phyloP scores from a whole-genome alignment of 2,797 vertebrate genomes.

The Masticophis lateralis region DNA sequence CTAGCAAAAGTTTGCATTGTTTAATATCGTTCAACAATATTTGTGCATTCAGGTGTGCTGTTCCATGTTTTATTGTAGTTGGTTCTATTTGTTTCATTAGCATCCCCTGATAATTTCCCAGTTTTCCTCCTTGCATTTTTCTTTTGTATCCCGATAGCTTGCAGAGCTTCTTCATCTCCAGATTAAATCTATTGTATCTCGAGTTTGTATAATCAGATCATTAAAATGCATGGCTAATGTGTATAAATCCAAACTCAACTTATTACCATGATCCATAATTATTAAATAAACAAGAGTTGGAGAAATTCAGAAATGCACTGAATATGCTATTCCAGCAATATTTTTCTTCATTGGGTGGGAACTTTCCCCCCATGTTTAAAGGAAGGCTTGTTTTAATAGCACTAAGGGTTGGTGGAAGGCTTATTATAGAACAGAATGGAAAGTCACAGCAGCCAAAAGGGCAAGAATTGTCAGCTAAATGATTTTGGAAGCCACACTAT shows the following conservation, averaged over 20 bases:
- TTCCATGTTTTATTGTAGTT: constrained; percentile 58
- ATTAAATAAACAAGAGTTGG: constrained; percentile 67
- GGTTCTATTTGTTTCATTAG: constrained; percentile 69
- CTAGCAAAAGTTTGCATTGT: constrained; percentile 34
- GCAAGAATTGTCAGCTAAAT: not conserved
- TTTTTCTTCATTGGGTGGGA: not conserved
- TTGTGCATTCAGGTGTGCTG: constrained; percentile 43
- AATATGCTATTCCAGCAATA: constrained; percentile 44
- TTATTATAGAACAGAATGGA: not conserved
- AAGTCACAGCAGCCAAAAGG: not conserved
- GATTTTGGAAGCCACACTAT: not conserved
- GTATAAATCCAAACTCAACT: constrained; percentile 67
- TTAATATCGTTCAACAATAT: constrained; percentile 58
- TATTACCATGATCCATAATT: constrained; percentile 72
- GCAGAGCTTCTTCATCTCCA: constrained; percentile 51
- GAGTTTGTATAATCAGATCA: constrained; percentile 69
- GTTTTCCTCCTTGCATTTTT: constrained; percentile 50
- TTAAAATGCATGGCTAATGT: constrained; percentile 75
- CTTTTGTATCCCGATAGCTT: constrained; percentile 46
- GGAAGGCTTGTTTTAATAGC: not conserved
- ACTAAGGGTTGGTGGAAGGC: not conserved
- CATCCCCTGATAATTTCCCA: constrained; percentile 58
- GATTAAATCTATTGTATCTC: constrained; percentile 67
- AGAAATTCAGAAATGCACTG: constrained; percentile 57
- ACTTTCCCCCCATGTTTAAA: not conserved